Percentiles rank a stretch among this genome's conserved stretches.
Conservation (phyloP, 2,113 vertebrate genomes). For the Sakesphorus luctuosus region DNA sequence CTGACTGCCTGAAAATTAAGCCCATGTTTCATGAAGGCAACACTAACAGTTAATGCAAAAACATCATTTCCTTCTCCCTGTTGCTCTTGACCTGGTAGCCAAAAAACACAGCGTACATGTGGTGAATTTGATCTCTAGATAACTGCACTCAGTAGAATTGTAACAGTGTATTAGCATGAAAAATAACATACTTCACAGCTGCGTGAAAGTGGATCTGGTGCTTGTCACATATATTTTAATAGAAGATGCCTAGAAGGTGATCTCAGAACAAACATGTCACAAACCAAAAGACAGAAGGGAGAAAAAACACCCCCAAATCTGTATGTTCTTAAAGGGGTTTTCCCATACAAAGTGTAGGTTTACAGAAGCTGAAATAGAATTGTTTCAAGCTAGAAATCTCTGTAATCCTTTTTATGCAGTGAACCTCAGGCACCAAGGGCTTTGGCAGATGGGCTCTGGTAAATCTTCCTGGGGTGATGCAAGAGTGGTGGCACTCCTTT, state of each 20-base stretch:
- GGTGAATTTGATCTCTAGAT: constrained; percentile 55
- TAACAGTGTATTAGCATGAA: constrained; percentile 57
- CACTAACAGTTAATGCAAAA: neutral
- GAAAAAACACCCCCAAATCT: neutral
- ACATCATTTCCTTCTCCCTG: neutral
- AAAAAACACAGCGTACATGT: constrained; percentile 59
- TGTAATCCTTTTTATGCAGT: neutral
- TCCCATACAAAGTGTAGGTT: neutral
- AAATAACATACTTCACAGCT: constrained; percentile 59
- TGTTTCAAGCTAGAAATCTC: constrained; percentile 27
- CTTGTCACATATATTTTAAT: constrained; percentile 65
- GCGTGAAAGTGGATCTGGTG: constrained; percentile 58
- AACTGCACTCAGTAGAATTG: constrained; percentile 54
- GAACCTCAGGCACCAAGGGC: neutral
- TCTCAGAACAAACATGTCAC: constrained; percentile 63
- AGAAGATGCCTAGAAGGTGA: constrained; percentile 65
- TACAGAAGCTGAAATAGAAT: constrained; percentile 13
- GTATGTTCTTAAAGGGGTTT: neutral
- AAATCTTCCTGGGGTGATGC: neutral
- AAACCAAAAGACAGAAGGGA: constrained; percentile 22
- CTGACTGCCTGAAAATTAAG: constrained; percentile 1
- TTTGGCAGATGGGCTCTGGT: neutral
- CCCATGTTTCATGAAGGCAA: constrained; percentile 11
- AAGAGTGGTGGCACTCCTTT: neutral
- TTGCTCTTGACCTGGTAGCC: constrained; percentile 65